Evolutionary conservation across 2,797 vertebrate genomes (phyloP).

Genomic region (Malacoctenus gilli): DNA sequence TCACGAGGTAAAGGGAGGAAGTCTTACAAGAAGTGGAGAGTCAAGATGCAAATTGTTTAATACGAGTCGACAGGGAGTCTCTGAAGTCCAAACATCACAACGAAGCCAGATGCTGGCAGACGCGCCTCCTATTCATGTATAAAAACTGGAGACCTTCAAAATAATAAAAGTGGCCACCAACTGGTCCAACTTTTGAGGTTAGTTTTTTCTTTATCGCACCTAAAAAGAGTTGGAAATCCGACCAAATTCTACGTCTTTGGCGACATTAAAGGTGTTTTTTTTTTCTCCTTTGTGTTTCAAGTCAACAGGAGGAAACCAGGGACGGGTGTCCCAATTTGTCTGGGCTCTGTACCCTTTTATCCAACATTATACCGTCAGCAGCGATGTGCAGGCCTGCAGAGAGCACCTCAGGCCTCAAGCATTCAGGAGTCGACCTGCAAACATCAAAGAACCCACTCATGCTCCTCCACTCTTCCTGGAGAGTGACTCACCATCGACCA

Average conservation of each 20-base stretch:
- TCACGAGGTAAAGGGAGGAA: not conserved
- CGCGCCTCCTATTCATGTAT: too few relatives aligned
- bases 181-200: too few relatives aligned
- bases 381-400: conserved; percentile 12
- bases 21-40: not conserved
- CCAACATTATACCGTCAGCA: conserved; percentile 3
- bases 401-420: conserved; percentile 35
- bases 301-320: not conserved
- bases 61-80: too few relatives aligned
- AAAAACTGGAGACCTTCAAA: too few relatives aligned
- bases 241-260: too few relatives aligned
- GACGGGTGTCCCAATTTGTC: not conserved
- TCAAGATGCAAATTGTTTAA: not conserved
- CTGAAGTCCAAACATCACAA: too few relatives aligned
- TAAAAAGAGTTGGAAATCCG: too few relatives aligned
- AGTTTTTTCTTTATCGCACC: too few relatives aligned
- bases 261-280: too few relatives aligned
- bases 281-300: too few relatives aligned
- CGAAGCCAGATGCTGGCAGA: too few relatives aligned
- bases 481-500: conserved; percentile 60
- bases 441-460: conserved; percentile 59
- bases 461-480: conserved; percentile 50
- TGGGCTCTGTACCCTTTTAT: not conserved
- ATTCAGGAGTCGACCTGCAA: conserved; percentile 46
- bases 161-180: too few relatives aligned